Evolutionary conservation across 2,113 vertebrate species (phyloP), one percentile per base, ranked within the genome.

Genomic region (human): DNA sequence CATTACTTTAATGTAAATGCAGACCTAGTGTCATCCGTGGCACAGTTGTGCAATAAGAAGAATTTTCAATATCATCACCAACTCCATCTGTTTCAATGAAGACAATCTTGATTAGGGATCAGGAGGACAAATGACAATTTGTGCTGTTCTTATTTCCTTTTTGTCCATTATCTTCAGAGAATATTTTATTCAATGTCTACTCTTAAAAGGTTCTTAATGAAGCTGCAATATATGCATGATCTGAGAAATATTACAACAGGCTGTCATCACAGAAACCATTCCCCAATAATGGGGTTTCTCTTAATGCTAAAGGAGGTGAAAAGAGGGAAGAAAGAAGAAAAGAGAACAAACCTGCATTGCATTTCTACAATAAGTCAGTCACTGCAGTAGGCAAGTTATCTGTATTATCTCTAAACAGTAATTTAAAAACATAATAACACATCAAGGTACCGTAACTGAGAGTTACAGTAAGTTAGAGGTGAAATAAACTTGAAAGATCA

Each of bases 371-470:
- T 52, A 70, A 89, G 45, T 22, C 43, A 78, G 70, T 9, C 17
- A 57, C 5, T 18, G 3, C 35, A 61, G 32, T n/a, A 91, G 25
- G 32, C 5, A 13, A 45, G 73, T 50, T 40, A 70, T 8, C 78
- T 76, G 40, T 68, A 73, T 75, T 82, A 48, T 30, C 50, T 90
- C 38, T 75, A 38, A 55, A 81, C 86, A 85, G 43, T 25, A 89
- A 40, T 57, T 50, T 91, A 68, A 78, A 93, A 93, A 68, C n/a
- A 38, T 27, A 83, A 80, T 89, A 35, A 97, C n/a, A 10, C 61
- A 81, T 66, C 10, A 76, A 70, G 27, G 18, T 83, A 66, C 18
- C 84, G 43, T 45, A 32, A 43, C 43, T 90, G 23, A 83, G 38
- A 91, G 64, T 64, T 48, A 57, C 0, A 75, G 48, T 22, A 83